A percentile compares a stretch with the other conserved stretches of the same genome.
Conservation (phyloP, 2,888 invertebrate species). For the Microplitis manilae region DNA sequence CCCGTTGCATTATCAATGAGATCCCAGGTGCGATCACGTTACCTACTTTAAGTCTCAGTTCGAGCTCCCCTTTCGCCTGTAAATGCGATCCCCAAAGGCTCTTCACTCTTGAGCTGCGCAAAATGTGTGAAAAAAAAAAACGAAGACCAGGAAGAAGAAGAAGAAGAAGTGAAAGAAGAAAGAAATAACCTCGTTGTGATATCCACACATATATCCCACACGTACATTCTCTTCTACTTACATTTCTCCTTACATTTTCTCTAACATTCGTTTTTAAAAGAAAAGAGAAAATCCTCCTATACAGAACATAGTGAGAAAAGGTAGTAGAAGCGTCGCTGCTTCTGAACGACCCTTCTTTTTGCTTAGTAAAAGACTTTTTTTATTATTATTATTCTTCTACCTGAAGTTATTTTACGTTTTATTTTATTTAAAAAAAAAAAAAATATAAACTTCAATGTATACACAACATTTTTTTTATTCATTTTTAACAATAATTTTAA, state of each 20-base stretch:
- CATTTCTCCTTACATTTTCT: constrained; percentile 34
- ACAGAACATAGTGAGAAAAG: constrained; percentile 38
- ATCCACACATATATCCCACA: constrained; percentile 17
- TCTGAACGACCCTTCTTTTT: constrained; percentile 27
- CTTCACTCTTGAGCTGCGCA: constrained; percentile 11
- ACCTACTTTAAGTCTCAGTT: constrained; percentile 31
- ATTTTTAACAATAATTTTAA: background rate
- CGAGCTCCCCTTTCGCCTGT: constrained; percentile 38
- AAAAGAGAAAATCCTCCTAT: constrained; percentile 27
- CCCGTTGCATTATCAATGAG: constrained; percentile 40
- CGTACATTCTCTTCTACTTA: constrained; percentile 16
- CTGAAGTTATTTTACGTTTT: background rate
- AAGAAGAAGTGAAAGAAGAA: constrained; percentile 7
- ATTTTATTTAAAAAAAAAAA: background rate
- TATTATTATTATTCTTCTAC: background rate
- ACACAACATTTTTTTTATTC: background rate
- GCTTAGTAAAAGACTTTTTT: background rate
- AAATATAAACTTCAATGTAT: background rate
- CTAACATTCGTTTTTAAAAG: constrained; percentile 13
- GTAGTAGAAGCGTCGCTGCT: constrained; percentile 43
- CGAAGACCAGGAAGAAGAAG: background rate
- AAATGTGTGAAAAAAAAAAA: constrained; percentile 15
- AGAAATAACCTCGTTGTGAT: constrained; percentile 20
- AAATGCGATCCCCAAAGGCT: constrained; percentile 39
- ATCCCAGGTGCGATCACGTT: constrained; percentile 38